Percentiles rank a stretch among this genome's conserved stretches.
These are phyloP conservation scores for Andrena bicolor DNA, from an alignment of 2,888 invertebrate species.

Conservation along the genomic window DNA sequence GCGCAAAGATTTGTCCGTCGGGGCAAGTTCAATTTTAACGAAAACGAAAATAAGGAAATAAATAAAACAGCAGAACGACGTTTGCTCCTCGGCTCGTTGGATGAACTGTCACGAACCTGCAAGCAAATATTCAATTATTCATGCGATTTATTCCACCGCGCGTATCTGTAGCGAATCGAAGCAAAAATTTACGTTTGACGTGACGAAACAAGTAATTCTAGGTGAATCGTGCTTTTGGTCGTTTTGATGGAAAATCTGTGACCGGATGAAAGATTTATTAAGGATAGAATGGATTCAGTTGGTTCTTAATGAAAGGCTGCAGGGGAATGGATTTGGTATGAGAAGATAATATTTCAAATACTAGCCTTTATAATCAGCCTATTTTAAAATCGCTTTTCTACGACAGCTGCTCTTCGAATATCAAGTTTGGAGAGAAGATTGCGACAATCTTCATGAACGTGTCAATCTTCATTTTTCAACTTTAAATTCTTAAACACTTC, in stretches of 20 bases:
- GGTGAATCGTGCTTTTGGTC: background rate
- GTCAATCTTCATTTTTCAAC: no score
- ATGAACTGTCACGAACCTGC: conserved; percentile 32
- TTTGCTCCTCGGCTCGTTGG: conserved; percentile 10
- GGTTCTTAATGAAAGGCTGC: background rate
- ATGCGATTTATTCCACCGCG: conserved; percentile 22
- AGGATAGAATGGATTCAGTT: background rate
- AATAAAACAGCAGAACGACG: conserved; percentile 6
- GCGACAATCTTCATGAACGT: no score
- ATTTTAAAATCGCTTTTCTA: no score
- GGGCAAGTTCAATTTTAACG: conserved; percentile 6
- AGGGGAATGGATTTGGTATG: no score
- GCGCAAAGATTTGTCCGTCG: background rate
- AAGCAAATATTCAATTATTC: conserved; percentile 40
- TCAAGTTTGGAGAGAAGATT: no score
- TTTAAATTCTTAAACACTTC: no score
- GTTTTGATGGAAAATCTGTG: conserved; percentile 8
- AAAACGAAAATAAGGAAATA: background rate
- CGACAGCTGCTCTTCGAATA: no score
- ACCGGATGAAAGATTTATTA: conserved; percentile 11
- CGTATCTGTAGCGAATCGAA: background rate
- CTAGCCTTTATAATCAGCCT: no score
- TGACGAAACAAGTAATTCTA: conserved; percentile 30
- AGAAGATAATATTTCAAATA: no score
- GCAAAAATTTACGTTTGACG: conserved; percentile 32